phyloP scores from a whole-genome alignment of 2,797 vertebrate species.

The Pristis pectinata region DNA sequence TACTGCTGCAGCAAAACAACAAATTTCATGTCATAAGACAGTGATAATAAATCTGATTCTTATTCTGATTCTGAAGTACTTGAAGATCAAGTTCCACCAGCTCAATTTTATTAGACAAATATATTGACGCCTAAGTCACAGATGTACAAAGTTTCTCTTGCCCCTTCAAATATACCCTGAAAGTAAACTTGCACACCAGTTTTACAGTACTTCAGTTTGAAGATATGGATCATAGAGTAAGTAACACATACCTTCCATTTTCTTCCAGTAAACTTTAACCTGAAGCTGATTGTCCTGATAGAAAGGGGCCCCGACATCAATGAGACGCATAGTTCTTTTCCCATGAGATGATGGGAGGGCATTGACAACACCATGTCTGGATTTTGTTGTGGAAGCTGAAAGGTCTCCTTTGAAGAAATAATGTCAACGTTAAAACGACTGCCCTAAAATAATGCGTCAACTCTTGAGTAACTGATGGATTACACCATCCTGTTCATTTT shows the following conservation, averaged over 20 bases:
- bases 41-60: too few species aligned
- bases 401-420: conserved; percentile 55
- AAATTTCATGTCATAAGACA: too few species aligned
- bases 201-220: background rate
- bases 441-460: background rate
- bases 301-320: conserved; percentile 84
- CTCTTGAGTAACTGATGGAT: background rate
- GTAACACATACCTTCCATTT: conserved; percentile 51
- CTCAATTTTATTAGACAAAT: too few species aligned
- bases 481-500: background rate
- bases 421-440: background rate
- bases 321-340: conserved; percentile 62
- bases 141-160: too few species aligned
- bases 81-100: too few species aligned
- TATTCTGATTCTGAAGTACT: too few species aligned
- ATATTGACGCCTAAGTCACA: too few species aligned
- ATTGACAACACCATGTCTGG: conserved; percentile 46
- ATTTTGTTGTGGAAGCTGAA: conserved; percentile 46
- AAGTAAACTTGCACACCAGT: background rate
- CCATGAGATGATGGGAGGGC: conserved; percentile 56
- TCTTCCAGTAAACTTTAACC: conserved; percentile 92
- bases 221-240: background rate
- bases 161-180: background rate
- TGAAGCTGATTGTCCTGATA: conserved; percentile 84
- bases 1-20: too few species aligned